Base-by-base conservation (phyloP, 2,113 vertebrate species). In the Hemibagrus wyckioides region DNA sequence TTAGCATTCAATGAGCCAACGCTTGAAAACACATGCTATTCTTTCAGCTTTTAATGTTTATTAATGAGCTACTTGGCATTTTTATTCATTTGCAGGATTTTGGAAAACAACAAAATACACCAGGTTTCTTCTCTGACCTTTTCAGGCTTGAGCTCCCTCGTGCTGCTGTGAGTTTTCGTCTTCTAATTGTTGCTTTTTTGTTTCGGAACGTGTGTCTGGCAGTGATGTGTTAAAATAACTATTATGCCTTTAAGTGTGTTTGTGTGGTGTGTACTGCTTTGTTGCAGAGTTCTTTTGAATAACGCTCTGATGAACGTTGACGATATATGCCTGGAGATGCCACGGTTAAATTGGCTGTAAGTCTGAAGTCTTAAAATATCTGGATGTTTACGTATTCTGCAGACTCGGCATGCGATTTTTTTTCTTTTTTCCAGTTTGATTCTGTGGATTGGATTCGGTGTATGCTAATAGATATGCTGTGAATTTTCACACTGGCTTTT, bases 271-370 rank as follows among this genome's bases (percentile, higher is more conserved):
- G 44, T 50, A 21, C 6, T 67, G 48, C 6, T 82, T 52, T 67
- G 39, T 69, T 85, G 67, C 92, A 99, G 98, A 91, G 97, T 94
- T 59, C 85, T 99, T 93, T 92, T 98, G 94, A 96, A 98, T 91
- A 99, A 99, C 86, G 94, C 96, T 83, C 93, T 99, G 93, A 96
- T 90, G 92, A 96, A 89, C 91, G 94, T 95, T 61, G 94, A 94
- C 73, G 94, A 95, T 91, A 93, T 99, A 69, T 99, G 98, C 89
- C 95, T 92, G 71, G 93, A 98, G 90, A 97, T 98, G 97, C 97
- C 97, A 11, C 94, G 91, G 75, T 91, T 99, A 63, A 97, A 96
- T 73, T 99, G 97, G 97, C 94, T 99, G 98, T 99, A 94, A 97
- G 98, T 97, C 73, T 6, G 23, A 89, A 17, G 54, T 67, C 39